Evolutionary conservation across 2,888 invertebrate species (phyloP).

Genomic region (Habroteleia sp.): DNA sequence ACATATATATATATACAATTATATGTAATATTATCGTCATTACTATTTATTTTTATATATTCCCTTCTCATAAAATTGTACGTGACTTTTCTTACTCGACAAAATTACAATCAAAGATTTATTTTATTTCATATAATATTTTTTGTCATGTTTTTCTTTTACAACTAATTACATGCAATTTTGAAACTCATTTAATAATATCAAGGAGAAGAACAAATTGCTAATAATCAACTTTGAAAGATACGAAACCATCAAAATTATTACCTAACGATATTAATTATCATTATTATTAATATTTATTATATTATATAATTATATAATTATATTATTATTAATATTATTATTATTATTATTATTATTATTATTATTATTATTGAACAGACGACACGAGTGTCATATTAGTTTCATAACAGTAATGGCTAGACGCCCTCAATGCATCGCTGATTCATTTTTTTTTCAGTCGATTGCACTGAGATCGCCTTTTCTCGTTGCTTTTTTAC

Average conservation of each 20-base stretch:
- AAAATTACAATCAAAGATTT: slow-evolving; percentile 49
- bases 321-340: no score
- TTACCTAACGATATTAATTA: slow-evolving; percentile 63
- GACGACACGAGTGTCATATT: slow-evolving; percentile 63
- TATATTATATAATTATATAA: no score
- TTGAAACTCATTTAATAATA: slow-evolving; percentile 40
- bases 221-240: slow-evolving; percentile 38
- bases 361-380: slow-evolving; percentile 62
- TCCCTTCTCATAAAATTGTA: slow-evolving; percentile 63
- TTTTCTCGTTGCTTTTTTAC: slow-evolving; percentile 56
- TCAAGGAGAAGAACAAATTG: slow-evolving; percentile 33
- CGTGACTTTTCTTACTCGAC: slow-evolving; percentile 59
- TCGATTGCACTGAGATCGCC: slow-evolving; percentile 45
- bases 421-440: slow-evolving; percentile 39
- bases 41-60: slow-evolving; percentile 60
- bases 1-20: no score
- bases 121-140: slow-evolving; percentile 20
- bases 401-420: slow-evolving; percentile 61
- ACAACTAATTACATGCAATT: slow-evolving; percentile 40
- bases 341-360: slow-evolving; percentile 57
- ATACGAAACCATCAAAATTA: slow-evolving; percentile 58
- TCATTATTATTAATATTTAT: slow-evolving; percentile 62
- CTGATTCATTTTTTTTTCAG: slow-evolving; percentile 3
- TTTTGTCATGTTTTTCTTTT: slow-evolving; percentile 6
- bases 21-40: slow-evolving; percentile 58